Conservation (phyloP, 2,113 vertebrate species). For the Cyphomyrus plagiostoma region DNA sequence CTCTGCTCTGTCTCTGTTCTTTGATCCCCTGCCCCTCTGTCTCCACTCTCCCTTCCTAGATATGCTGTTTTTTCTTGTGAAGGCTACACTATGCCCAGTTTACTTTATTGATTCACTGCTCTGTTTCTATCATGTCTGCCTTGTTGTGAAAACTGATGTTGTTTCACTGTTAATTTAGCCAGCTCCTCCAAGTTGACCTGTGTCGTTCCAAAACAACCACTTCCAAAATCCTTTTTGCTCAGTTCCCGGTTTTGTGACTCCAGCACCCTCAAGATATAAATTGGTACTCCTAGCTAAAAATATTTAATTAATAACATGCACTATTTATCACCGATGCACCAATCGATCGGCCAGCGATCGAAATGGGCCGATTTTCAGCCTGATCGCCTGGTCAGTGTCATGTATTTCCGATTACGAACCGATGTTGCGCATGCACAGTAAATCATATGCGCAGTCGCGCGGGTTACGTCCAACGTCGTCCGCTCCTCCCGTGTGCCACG, state of each 20-base stretch:
- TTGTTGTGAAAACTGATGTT: background rate
- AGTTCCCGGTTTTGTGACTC: background rate
- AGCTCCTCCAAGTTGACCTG: background rate
- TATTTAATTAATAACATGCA: background rate
- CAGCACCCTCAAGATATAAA: background rate
- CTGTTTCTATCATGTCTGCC: background rate
- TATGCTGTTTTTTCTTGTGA: no score
- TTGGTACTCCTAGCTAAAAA: background rate
- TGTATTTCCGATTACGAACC: no score
- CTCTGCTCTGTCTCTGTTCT: background rate
- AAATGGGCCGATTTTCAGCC: no score
- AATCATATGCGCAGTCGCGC: no score
- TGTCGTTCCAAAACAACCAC: background rate
- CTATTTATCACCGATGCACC: background rate
- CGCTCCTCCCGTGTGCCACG: no score
- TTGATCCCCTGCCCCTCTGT: no score
- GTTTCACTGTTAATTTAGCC: background rate
- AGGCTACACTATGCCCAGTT: background rate
- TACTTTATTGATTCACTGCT: background rate
- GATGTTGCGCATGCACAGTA: no score
- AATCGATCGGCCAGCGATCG: no score
- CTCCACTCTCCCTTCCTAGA: no score
- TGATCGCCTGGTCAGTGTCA: no score
- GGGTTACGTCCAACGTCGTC: no score
- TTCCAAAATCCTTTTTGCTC: background rate